Conservation (phyloP, 2,113 vertebrate genomes). For the Cryptotis parvus region DNA sequence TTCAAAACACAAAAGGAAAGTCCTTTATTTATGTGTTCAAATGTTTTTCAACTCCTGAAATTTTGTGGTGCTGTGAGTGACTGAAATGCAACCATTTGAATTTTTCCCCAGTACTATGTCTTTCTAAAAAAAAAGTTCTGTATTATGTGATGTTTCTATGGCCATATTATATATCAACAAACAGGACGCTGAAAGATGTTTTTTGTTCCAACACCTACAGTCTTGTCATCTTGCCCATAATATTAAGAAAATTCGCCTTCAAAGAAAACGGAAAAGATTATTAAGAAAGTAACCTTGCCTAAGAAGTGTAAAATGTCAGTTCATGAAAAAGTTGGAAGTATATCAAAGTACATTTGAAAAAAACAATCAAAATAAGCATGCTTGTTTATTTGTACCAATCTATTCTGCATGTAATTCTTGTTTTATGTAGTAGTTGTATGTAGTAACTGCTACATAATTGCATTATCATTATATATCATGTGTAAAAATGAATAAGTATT, state of each 20-base stretch:
- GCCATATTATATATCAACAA: background rate
- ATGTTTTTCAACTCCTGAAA: background rate
- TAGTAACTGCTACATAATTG: background rate
- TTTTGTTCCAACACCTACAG: too few relatives aligned
- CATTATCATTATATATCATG: background rate
- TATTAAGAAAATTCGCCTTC: background rate
- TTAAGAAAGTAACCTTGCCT: background rate
- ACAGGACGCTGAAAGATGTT: too few relatives aligned
- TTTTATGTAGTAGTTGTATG: background rate
- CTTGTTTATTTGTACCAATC: background rate
- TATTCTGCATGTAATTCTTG: background rate
- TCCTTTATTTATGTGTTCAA: background rate
- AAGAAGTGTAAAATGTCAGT: background rate
- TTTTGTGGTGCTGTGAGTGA: background rate
- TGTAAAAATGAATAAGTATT: background rate
- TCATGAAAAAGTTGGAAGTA: background rate
- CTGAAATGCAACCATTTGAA: background rate
- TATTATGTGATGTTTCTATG: background rate
- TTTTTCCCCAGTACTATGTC: background rate
- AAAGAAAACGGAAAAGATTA: constrained; percentile 1
- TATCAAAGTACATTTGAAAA: background rate
- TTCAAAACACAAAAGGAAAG: background rate
- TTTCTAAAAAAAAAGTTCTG: constrained; percentile 2
- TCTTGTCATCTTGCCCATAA: background rate
- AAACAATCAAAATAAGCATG: background rate